Base-by-base conservation (phyloP, 2,888 invertebrate species). In the Hydrotaea cyrtoneurina region DNA sequence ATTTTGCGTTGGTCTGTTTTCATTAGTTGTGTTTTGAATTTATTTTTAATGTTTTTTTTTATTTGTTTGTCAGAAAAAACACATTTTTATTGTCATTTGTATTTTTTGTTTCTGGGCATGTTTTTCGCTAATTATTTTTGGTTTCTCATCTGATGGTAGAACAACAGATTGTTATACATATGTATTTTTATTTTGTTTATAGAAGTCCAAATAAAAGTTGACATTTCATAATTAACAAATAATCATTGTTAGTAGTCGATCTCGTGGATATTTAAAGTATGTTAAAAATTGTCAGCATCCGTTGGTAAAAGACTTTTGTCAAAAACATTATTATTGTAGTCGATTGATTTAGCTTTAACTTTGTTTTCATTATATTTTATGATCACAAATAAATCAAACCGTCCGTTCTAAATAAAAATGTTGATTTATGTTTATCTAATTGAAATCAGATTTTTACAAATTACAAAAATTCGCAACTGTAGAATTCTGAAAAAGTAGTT, bases 81-180 rank as follows among this genome's bases (percentile, higher is more conserved):
- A 78, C 71, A 72, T 78, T 72, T 72, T 76, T 78, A 71, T 71
- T 78, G 71, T 78, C 71, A 46, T 78, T 62, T 64, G 31, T 43
- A 23, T 50, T 50, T n/a, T 26, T 59, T 23, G 13, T 10, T 59
- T 19, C 1, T 21, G 7, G 4, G 23, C 17, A 46, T 43, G 57
- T 72, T 53, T 55, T 59, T 23, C 13, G 4, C 10, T 19, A 71
- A 19, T 23, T 71, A 15, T 71, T 71, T 21, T 53, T 53, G 50
- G 1, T 71, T 71, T 15, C 23, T 57, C 19, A 1, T 5, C 8
- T 31, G 31, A 53, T 55, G 13, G 36, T n/a, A 2, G 50, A 50
- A 1, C 13, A 15, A n/a, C 50, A 50, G 15, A n/a, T 50, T 50
- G 50, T 50, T 50, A 50, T 23, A 31, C 31, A 7, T 1, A 39